Evolutionary conservation across 2,797 vertebrate genomes (phyloP).

Genomic region (Adelosebastes latens): DNA sequence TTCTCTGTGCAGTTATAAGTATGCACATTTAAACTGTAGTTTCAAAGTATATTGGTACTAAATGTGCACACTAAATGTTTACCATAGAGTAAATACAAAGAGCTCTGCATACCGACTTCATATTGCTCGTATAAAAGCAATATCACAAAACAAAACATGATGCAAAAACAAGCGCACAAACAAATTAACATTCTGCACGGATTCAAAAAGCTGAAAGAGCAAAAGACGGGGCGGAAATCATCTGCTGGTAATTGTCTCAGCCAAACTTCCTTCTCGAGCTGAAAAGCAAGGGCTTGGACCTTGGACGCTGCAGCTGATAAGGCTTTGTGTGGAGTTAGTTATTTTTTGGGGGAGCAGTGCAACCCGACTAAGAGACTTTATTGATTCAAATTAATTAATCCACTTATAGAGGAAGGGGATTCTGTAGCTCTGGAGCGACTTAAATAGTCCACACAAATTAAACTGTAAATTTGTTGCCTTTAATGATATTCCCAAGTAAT

Average conservation of each 20-base stretch:
- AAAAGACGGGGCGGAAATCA: conserved; percentile 35
- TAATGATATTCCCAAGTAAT: conserved; percentile 86
- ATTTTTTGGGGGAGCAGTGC: conserved; percentile 64
- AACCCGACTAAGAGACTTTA: conserved; percentile 79
- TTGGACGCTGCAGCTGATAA: conserved; percentile 71
- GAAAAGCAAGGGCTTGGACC: conserved; percentile 69
- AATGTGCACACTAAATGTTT: neutral
- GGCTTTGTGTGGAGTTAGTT: conserved; percentile 69
- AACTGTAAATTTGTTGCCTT: conserved; percentile 84
- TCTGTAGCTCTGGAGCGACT: conserved; percentile 78
- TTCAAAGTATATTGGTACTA: neutral
- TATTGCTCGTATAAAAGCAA: neutral
- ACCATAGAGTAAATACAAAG: neutral
- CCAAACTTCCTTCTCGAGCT: conserved; percentile 62
- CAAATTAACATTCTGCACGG: conserved; percentile 34
- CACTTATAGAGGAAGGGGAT: conserved; percentile 82
- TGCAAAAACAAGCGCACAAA: conserved; percentile 17
- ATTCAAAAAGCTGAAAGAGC: conserved; percentile 31
- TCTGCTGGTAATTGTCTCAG: conserved; percentile 65
- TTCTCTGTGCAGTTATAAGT: neutral
- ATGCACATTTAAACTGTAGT: neutral
- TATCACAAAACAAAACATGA: conserved; percentile 17
- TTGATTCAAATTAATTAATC: conserved; percentile 90
- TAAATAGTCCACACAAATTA: conserved; percentile 85
- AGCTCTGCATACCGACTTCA: neutral